phyloP scores from a whole-genome alignment of 2,797 vertebrate genomes.

The Pseudotriccus pelzelni region DNA sequence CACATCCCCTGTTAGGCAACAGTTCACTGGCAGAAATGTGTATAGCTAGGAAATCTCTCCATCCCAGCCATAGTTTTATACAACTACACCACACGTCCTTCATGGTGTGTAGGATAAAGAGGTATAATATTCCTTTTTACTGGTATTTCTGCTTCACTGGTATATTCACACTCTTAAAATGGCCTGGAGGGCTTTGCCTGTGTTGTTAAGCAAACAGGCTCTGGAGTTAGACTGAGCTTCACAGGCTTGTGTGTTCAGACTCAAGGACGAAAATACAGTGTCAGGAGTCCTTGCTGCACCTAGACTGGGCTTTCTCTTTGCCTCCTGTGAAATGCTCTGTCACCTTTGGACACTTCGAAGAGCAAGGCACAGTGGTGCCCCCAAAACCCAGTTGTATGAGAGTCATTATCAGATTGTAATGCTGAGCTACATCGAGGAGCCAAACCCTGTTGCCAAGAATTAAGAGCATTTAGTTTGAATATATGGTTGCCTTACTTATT shows the following conservation, averaged over 20 bases:
- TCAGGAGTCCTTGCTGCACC: not conserved
- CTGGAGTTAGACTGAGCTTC: not conserved
- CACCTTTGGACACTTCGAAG: not conserved
- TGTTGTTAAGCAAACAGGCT: not conserved
- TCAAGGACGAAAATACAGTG: not conserved
- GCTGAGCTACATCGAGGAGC: not conserved
- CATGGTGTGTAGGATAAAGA: not conserved
- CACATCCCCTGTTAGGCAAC: not conserved
- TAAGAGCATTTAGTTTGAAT: not conserved
- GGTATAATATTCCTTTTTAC: not conserved
- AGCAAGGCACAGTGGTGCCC: not conserved
- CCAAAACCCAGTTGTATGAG: rapidly evolving
- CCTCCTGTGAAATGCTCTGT: not conserved
- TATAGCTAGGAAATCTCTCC: not conserved
- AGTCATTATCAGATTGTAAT: not conserved
- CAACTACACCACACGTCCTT: not conserved
- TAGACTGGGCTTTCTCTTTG: not conserved
- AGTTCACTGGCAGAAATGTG: not conserved
- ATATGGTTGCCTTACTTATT: not conserved
- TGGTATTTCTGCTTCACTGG: not conserved
- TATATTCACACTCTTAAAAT: not conserved
- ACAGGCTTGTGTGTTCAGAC: rapidly evolving
- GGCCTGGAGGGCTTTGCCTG: not conserved
- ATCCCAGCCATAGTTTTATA: not conserved
- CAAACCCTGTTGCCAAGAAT: not conserved